A percentile compares a stretch with the other conserved stretches of the same genome.
Evolutionary conservation across 1,140 invertebrate genomes (phyloP).

Genomic region (Melipona quadrifasciata): DNA sequence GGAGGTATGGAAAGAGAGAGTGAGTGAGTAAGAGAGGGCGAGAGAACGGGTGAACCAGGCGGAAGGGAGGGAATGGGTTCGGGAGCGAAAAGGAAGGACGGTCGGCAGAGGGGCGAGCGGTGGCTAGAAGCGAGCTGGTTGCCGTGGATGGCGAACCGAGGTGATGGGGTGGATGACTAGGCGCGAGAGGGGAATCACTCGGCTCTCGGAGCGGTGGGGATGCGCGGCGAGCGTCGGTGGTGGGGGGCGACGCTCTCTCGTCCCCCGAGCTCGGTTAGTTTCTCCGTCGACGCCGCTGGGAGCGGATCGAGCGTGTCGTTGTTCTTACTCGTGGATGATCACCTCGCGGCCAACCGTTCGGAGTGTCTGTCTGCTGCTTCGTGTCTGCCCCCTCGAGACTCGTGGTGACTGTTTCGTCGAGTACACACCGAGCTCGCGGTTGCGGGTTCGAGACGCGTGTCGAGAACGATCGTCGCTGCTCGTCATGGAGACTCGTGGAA

Average conservation of each 20-base stretch:
- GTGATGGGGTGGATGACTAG: constrained; percentile 50
- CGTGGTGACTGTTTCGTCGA: background rate
- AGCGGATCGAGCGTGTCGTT: constrained; percentile 68
- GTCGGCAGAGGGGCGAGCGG: constrained; percentile 17
- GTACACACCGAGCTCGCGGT: background rate
- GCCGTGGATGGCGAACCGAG: constrained; percentile 35
- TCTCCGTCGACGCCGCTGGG: constrained; percentile 76
- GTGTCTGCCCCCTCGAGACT: no score
- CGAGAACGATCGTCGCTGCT: background rate
- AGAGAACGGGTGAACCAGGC: background rate
- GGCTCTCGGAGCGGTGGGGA: constrained; percentile 55
- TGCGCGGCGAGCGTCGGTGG: constrained; percentile 47
- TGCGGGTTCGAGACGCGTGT: background rate
- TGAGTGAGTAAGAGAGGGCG: background rate
- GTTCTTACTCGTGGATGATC: constrained; percentile 57
- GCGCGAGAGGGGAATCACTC: constrained; percentile 48
- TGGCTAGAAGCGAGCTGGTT: constrained; percentile 42
- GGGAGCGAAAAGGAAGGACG: constrained; percentile 20
- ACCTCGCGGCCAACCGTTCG: constrained; percentile 50
- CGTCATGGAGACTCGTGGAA: constrained; percentile 49
- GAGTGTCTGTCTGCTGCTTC: background rate
- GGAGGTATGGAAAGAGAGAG: background rate
- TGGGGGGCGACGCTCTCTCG: constrained; percentile 75
- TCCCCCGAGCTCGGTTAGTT: constrained; percentile 75
- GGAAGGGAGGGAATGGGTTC: constrained; percentile 14